Evolutionary conservation across 2,888 invertebrate genomes (phyloP), one percentile per base, ranked within the genome.

Genomic region (Esperia sulphurella): DNA sequence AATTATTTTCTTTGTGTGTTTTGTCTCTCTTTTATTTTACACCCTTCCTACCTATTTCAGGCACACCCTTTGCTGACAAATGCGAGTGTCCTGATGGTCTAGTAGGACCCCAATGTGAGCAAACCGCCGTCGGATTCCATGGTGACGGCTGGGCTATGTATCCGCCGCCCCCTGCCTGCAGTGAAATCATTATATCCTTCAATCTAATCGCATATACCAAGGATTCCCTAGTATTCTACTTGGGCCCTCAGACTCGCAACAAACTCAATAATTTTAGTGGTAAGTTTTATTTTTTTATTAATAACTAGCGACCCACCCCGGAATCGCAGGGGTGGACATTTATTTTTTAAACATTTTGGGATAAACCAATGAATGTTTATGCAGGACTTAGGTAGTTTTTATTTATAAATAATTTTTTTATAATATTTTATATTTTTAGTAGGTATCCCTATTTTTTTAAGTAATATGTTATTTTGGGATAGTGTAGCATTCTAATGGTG

Each of bases 81-180:
- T 98, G 98, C 82, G 93, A 94, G 49, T 98, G 98, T 65, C 93
- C 93, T 0, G 91, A 92, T 46, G 95, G 95, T 0, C 92, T 92
- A 46, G 92, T 93, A 5, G 99, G 99, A 0, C 96, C 97, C 0
- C 93, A 95, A 50, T 99, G 99, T 79, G 98, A 99, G 82, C 92
- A 95, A 53, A 93, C 96, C 0, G 94, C 94, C 0, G 93, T 98
- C 56, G 95, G 96, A 14, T 98, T 98, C 87, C 92, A 92, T 54
- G 96, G 97, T n/a, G 93, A 94, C 61, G 97, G 98, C 8, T 98
- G 95, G 93, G 98, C 98, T 0, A 94, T 98, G 91, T 98, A 97
- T 88, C 94, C 95, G 0, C 92, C 97, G 0, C 93, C 97, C 31
- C 94, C 96, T 31, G 93, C 96, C 5, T 98, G 98, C 77, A 94